Percentiles rank a stretch among this genome's conserved stretches.
These are phyloP conservation scores for Graphium colonna DNA, from an alignment of 2,888 invertebrate species.

Conservation along the genomic window DNA sequence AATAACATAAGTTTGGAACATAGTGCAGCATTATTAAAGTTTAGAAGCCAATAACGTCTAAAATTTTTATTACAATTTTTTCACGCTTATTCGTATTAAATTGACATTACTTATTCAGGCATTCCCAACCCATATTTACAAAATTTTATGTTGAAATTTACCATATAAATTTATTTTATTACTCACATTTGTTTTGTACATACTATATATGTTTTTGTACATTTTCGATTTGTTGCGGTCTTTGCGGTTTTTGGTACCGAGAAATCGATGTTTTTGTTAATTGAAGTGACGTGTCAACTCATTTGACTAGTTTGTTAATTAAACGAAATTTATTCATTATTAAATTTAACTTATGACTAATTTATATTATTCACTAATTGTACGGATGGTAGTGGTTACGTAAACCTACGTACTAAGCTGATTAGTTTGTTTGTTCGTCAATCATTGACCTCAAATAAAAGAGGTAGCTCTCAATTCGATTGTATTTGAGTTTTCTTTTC, in stretches of 20 bases:
- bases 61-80: too few species aligned
- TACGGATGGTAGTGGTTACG: background rate
- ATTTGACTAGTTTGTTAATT: background rate
- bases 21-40: too few species aligned
- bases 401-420: background rate
- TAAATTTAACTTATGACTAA: background rate
- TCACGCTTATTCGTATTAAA: too few species aligned
- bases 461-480: too few species aligned
- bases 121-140: too few species aligned
- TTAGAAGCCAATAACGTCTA: too few species aligned
- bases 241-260: background rate
- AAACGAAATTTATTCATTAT: background rate
- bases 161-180: background rate
- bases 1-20: too few species aligned
- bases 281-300: background rate
- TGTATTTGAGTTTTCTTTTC: too few species aligned
- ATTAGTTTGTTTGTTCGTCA: constrained; percentile 1
- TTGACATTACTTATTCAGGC: too few species aligned
- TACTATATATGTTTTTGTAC: background rate
- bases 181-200: background rate
- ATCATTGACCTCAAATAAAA: too few species aligned
- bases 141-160: too few species aligned
- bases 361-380: background rate
- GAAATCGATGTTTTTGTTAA: background rate
- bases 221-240: background rate